A percentile compares a stretch with the other conserved stretches of the same genome.
These are phyloP conservation scores for Caenorhabditis sp. DNA, from an alignment of 2,888 invertebrate species.

Conservation along the genomic window DNA sequence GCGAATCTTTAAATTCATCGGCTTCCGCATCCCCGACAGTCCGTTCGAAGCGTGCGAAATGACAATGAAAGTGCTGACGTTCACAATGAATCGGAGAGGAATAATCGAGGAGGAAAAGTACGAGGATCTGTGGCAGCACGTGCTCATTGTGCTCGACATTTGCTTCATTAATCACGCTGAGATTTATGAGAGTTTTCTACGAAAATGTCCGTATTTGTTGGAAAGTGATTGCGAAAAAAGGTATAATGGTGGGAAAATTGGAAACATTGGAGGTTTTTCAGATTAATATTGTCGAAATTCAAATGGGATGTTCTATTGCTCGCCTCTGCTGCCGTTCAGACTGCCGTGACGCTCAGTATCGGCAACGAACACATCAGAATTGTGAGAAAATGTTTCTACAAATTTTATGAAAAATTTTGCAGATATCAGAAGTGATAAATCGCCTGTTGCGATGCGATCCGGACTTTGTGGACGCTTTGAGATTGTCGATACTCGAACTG, in stretches of 20 bases:
- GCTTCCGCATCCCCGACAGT: slow-evolving; percentile 50
- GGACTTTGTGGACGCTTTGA: slow-evolving; percentile 21
- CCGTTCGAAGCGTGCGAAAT: slow-evolving; percentile 51
- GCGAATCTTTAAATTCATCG: slow-evolving; percentile 64
- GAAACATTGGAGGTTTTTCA: slow-evolving; percentile 5
- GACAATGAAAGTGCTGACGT: slow-evolving; percentile 41
- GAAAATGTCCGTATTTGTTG: slow-evolving; percentile 21
- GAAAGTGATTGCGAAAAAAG: slow-evolving; percentile 2
- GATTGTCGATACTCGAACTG: slow-evolving; percentile 26
- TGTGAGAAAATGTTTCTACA: neutral
- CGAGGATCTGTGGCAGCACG: slow-evolving; percentile 50
- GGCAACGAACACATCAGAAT: slow-evolving; percentile 6
- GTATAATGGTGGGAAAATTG: no score
- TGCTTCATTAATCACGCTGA: slow-evolving; percentile 44
- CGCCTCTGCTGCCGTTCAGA: slow-evolving; percentile 34
- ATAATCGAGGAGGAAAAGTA: slow-evolving; percentile 14
- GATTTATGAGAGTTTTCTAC: slow-evolving; percentile 9
- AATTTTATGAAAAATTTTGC: neutral
- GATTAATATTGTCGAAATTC: slow-evolving; percentile 14
- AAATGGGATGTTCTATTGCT: slow-evolving; percentile 44
- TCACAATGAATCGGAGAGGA: slow-evolving; percentile 17
- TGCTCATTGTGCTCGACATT: slow-evolving; percentile 44
- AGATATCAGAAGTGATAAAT: slow-evolving; percentile 23
- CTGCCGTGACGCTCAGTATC: slow-evolving; percentile 21
- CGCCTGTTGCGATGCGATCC: slow-evolving; percentile 26